Base-by-base conservation (phyloP, 2,888 invertebrate genomes). In the Eupithecia insigniata region DNA sequence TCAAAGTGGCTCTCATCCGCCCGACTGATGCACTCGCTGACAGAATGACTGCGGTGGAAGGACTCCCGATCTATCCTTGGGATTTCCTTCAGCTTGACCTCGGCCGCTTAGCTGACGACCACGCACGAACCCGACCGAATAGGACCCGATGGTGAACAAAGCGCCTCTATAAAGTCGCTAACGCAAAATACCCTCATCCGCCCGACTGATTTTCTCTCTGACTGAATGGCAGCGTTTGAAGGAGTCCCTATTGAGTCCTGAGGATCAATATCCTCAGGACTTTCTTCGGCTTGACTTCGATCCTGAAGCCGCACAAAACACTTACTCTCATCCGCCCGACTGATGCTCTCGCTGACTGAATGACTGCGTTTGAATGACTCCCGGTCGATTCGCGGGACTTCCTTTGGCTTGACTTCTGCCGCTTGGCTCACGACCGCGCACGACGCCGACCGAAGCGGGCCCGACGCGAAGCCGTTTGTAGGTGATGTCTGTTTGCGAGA, bases 301-400 rank as follows among this genome's bases (percentile, higher is more conserved):
- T n/a, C n/a, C n/a, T n/a, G n/a, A n/a, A n/a, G n/a, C n/a, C n/a
- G n/a, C n/a, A n/a, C 8, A 16, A 61, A 26, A 60, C 8, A 91
- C 93, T 90, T 61, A 93, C 93, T 91, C 79, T 92, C 93, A 77
- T 93, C 92, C 4, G 89, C 83, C 77, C 90, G 84, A 78, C 92
- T 92, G 80, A 94, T 92, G 80, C 90, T 93, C 80, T 94, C 94
- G 85, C 92, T 93, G 79, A 93, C 92, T 12, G 93, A 93, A 72
- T 93, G 93, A 77, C 94, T 94, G 10, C 93, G 84, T 73, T 94
- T 94, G 83, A 94, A 93, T 7, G 90, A 88, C 72, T 93, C 93
- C 0, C 92, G 80, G 79, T 93, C 93, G 8, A 82, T 76, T 6
- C 84, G 66, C 39, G 77, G 76, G 34, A 82, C 65, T 51, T 88